phyloP scores from a whole-genome alignment of 2,113 vertebrate species.

The Paraplagusia blochii region DNA sequence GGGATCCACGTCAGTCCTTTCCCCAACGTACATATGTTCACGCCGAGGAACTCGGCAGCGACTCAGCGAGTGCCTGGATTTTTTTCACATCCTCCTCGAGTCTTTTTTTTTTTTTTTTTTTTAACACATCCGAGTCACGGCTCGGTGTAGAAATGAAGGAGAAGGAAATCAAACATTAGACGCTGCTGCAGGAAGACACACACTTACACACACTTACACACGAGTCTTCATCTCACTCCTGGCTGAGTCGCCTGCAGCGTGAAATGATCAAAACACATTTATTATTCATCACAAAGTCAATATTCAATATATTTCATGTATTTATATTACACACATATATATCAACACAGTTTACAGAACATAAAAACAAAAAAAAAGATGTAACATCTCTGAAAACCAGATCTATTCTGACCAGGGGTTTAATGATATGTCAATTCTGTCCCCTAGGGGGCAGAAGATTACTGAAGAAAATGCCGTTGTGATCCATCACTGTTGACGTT shows the following conservation, averaged over 20 bases:
- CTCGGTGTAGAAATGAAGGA: constrained; percentile 16
- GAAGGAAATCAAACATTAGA: not conserved
- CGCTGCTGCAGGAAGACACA: constrained; percentile 1
- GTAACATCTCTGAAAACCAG: too few species aligned
- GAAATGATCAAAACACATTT: constrained; percentile 56
- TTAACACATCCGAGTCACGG: constrained; percentile 1
- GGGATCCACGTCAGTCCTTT: constrained; percentile 1
- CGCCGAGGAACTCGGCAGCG: constrained; percentile 27
- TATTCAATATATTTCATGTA: constrained; percentile 42
- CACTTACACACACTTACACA: too few species aligned
- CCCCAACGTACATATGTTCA: constrained; percentile 40
- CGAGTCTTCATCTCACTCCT: constrained; percentile 10
- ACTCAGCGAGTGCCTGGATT: constrained; percentile 27
- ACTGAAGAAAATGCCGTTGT: too few species aligned
- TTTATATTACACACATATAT: constrained; percentile 4
- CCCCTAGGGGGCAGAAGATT: too few species aligned
- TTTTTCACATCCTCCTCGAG: constrained; percentile 28
- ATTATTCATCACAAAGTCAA: constrained; percentile 60
- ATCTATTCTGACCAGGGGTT: too few species aligned
- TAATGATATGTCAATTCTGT: too few species aligned
- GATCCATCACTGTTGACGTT: too few species aligned
- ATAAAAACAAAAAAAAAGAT: too few species aligned
- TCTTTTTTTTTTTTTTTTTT: constrained; percentile 13
- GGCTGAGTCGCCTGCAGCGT: constrained; percentile 33
- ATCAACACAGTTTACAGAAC: too few species aligned